Percentiles rank a stretch among this genome's conserved stretches.
Conservation (phyloP, 2,888 invertebrate genomes). For the Dexiosoma caninum region DNA sequence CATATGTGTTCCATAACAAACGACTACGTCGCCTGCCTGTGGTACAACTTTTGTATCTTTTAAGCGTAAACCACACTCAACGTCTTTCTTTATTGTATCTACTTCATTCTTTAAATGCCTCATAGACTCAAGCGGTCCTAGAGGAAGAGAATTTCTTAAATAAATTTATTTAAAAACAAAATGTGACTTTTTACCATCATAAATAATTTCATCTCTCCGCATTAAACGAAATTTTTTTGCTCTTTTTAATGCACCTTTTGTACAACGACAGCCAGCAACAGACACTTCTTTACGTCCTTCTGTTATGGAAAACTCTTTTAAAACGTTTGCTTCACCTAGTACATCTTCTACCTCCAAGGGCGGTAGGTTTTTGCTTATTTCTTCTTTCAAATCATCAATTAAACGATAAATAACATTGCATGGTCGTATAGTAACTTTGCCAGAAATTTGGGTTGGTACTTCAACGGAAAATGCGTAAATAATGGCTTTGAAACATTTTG, state of each 20-base stretch:
- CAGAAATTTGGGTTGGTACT: conserved; percentile 75
- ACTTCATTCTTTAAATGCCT: conserved; percentile 94
- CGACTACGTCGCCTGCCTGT: conserved; percentile 86
- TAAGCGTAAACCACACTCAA: conserved; percentile 93
- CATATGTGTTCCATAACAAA: conserved; percentile 85
- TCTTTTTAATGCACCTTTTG: conserved; percentile 86
- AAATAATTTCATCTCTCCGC: conserved; percentile 82
- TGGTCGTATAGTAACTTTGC: conserved; percentile 81
- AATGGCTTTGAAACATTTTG: conserved; percentile 85
- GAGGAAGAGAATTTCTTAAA: background rate
- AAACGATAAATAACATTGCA: conserved; percentile 96
- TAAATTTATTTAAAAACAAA: background rate
- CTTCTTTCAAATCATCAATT: conserved; percentile 90
- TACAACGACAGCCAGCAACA: conserved; percentile 93
- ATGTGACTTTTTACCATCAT: conserved; percentile 81
- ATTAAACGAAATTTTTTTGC: conserved; percentile 83
- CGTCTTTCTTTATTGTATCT: conserved; percentile 86
- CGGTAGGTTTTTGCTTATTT: conserved; percentile 87
- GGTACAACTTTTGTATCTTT: conserved; percentile 82
- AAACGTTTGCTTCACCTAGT: conserved; percentile 90
- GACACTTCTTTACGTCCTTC: conserved; percentile 88
- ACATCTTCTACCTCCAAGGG: conserved; percentile 85
- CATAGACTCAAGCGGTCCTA: conserved; percentile 88
- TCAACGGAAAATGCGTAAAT: conserved; percentile 94
- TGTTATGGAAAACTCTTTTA: conserved; percentile 89